These are phyloP conservation scores for Periophthalmus modestus DNA, from an alignment of 2,113 vertebrate genomes.

Conservation along the genomic window DNA sequence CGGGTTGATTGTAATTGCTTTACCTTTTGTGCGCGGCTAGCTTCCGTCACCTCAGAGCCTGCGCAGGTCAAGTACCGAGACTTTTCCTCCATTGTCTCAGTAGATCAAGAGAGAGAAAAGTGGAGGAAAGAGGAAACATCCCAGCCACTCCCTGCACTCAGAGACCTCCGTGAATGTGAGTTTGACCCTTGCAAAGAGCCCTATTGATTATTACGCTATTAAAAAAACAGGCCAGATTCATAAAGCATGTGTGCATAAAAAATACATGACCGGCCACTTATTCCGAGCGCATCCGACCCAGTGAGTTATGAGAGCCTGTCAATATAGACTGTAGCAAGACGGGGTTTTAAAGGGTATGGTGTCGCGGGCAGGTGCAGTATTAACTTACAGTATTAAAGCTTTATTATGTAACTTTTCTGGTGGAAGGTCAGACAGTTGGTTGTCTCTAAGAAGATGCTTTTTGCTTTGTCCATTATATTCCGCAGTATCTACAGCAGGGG, in stretches of 20 bases:
- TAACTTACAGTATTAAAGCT: background rate
- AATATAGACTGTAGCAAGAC: background rate
- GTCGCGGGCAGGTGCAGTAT: background rate
- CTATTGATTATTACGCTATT: conserved; percentile 55
- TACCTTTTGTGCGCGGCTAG: conserved; percentile 40
- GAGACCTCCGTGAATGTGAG: conserved; percentile 34
- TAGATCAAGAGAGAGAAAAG: conserved; percentile 37
- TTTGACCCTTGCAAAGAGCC: conserved; percentile 42
- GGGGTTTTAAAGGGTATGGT: background rate
- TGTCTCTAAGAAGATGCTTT: too few relatives aligned
- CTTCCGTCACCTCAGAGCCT: conserved; percentile 54
- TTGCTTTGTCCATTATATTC: too few relatives aligned
- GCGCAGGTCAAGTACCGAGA: conserved; percentile 44
- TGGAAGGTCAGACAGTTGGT: too few relatives aligned
- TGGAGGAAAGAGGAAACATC: conserved; percentile 38
- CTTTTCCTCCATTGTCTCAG: conserved; percentile 59
- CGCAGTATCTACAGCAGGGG: too few relatives aligned
- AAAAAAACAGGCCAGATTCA: conserved; percentile 13
- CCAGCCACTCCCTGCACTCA: conserved; percentile 13
- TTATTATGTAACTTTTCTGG: too few relatives aligned
- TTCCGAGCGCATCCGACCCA: background rate
- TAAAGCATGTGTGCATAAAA: conserved; percentile 1
- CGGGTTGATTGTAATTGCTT: conserved; percentile 62
- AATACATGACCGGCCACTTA: conserved; percentile 4
- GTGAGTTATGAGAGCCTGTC: conserved; percentile 1